Base-by-base conservation (phyloP, 2,888 invertebrate species). In the Amphipyra berbera region DNA sequence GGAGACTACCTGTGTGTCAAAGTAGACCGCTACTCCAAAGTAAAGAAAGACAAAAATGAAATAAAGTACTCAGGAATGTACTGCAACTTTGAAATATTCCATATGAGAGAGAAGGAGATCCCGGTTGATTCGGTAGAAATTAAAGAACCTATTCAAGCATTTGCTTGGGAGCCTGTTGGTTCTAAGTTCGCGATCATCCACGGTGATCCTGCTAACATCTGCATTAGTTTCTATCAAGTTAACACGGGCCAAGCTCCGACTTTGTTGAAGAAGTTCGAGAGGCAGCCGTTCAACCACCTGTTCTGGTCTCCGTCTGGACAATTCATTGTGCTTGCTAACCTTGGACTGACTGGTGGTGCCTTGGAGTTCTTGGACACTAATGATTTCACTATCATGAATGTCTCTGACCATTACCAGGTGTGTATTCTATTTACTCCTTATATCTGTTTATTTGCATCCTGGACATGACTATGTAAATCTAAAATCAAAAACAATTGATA, bases 1-100 rank as follows among this genome's bases (percentile, higher is more conserved):
- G 99, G 99, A 0, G 99, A 99, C 89, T 99, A 99, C 88, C 95
- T 99, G 30, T 99, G 99, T 82, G 99, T 99, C 0, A 99, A 99
- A 95, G 95, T 95, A n/a, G 95, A 95, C 76, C 95, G 96, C n/a
- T 96, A 96, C 90, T 97, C 97, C 4, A 99, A 99, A 95, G 96
- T 97, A n/a, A 98, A 98, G 83, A 98, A 98, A 86, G 99, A 99
- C 86, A 98, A 99, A 84, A 96, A 97, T 57, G 99, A 99, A 81
- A 96, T 97, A 37, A 99, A 99, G 90, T 99, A 99, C 91, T 97
- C 98, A 48, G 99, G 99, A 76, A 98, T 99, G 97, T 99, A 98
- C 82, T 99, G 98, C 92, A 99, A 99, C 90, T 99, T 99, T 93
- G 99, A 99, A 95, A 98, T 99, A 78, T 99, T 99, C 95, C 99